Evolutionary conservation across 2,888 invertebrate species (phyloP).

Genomic region (Gymnoscelis rufifasciata): DNA sequence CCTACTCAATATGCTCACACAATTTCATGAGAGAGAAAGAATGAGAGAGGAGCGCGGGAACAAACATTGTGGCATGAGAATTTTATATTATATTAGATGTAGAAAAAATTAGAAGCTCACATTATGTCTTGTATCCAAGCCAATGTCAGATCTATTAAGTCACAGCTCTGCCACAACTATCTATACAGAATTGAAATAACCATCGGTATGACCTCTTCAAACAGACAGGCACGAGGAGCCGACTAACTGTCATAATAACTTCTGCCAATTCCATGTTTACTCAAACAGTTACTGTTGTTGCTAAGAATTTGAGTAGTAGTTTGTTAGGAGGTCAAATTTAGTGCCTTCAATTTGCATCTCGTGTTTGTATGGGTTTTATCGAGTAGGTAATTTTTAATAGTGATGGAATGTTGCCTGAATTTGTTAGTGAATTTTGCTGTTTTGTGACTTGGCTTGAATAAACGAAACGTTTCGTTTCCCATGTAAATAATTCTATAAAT

Average conservation of each 20-base stretch:
- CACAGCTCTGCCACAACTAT: conserved; percentile 4
- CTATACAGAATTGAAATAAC: conserved; percentile 58
- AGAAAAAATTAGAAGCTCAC: no score
- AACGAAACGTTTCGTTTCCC: no score
- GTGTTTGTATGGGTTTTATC: neutral
- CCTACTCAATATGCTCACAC: no score
- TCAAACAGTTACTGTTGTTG: conserved; percentile 11
- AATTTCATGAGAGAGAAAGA: no score
- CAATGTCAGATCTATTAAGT: neutral
- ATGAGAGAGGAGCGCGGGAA: no score
- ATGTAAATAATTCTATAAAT: no score
- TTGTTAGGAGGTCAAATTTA: conserved; percentile 9
- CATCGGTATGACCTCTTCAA: conserved; percentile 52
- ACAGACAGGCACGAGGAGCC: conserved; percentile 47
- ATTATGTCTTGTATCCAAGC: no score
- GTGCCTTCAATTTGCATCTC: neutral
- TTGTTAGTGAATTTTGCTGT: no score
- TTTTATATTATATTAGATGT: no score
- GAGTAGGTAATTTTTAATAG: neutral
- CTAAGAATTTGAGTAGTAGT: conserved; percentile 12
- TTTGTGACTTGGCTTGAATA: no score
- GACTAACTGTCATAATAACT: conserved; percentile 33
- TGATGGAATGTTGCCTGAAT: no score
- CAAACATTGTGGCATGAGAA: no score
- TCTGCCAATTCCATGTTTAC: conserved; percentile 18